Evolutionary conservation across 2,113 vertebrate genomes (phyloP).

Genomic region (Ceratotherium simum): DNA sequence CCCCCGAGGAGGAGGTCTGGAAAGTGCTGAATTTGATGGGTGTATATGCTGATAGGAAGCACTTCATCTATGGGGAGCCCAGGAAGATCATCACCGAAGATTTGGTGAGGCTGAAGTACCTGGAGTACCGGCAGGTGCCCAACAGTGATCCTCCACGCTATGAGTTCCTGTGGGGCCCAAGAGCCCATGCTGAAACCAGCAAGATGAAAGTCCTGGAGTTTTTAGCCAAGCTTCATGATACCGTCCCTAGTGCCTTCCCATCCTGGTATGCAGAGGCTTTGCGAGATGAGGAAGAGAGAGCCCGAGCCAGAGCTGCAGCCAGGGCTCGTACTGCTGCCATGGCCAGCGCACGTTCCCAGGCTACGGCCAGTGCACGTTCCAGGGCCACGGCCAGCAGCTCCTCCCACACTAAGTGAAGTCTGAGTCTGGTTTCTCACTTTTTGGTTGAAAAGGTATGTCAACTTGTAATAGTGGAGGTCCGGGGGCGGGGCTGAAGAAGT

Average conservation of each 20-base stretch:
- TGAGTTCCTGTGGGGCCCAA: conserved; percentile 65
- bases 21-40: conserved; percentile 69
- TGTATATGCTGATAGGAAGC: conserved; percentile 39
- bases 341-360: neutral
- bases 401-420: conserved; percentile 26
- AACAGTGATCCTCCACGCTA: conserved; percentile 39
- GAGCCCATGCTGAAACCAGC: conserved; percentile 47
- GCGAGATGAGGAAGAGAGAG: conserved; percentile 67
- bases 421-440: neutral
- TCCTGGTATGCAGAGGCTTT: conserved; percentile 65
- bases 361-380: neutral
- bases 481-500: neutral
- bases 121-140: conserved; percentile 47
- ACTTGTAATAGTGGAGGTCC: neutral
- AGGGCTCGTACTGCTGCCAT: neutral
- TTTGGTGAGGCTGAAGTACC: conserved; percentile 60
- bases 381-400: neutral
- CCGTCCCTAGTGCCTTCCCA: conserved; percentile 45
- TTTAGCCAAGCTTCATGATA: conserved; percentile 44
- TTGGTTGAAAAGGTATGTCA: neutral
- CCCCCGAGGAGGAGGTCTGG: conserved; percentile 46
- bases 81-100: conserved; percentile 70
- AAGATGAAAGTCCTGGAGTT: conserved; percentile 74
- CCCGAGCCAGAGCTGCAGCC: conserved; percentile 42
- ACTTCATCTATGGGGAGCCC: conserved; percentile 69